A percentile compares a stretch with the other conserved stretches of the same genome.
Conservation (phyloP, 2,888 invertebrate species). For the Polietes domitor region DNA sequence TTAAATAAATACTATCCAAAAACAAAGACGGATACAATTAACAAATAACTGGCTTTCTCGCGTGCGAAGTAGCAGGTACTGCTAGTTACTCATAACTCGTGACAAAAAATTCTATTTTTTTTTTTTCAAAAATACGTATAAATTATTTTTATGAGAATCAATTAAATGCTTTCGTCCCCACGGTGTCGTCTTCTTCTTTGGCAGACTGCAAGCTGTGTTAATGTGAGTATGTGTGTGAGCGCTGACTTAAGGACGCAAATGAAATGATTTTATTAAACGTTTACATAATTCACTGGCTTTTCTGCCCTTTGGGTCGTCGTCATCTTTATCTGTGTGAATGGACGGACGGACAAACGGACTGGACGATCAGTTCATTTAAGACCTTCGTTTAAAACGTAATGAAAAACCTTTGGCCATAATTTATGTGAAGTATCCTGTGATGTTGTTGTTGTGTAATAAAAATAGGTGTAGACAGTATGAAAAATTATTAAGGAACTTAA, state of each 20-base stretch:
- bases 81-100: too few species aligned
- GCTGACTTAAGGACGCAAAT: conserved; percentile 74
- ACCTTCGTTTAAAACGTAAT: conserved; percentile 68
- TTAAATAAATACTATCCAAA: too few species aligned
- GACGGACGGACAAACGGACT: background rate
- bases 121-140: too few species aligned
- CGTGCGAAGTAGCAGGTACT: too few species aligned
- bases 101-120: too few species aligned
- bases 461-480: conserved; percentile 76
- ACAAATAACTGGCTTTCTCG: too few species aligned
- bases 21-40: too few species aligned
- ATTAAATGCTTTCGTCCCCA: too few species aligned
- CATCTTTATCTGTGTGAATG: background rate
- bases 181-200: background rate
- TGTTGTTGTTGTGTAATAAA: conserved; percentile 67
- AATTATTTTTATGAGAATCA: too few species aligned
- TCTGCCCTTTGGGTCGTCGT: conserved; percentile 12
- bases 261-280: conserved; percentile 79
- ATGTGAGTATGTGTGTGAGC: background rate
- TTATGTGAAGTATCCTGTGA: conserved; percentile 62
- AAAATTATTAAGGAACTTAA: conserved; percentile 18
- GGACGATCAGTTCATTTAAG: conserved; percentile 16
- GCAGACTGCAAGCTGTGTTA: conserved; percentile 51
- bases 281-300: conserved; percentile 78
- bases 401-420: conserved; percentile 76